These are phyloP conservation scores for Philotrypesis tridentata DNA, from an alignment of 1,140 invertebrate genomes.

Conservation along the genomic window DNA sequence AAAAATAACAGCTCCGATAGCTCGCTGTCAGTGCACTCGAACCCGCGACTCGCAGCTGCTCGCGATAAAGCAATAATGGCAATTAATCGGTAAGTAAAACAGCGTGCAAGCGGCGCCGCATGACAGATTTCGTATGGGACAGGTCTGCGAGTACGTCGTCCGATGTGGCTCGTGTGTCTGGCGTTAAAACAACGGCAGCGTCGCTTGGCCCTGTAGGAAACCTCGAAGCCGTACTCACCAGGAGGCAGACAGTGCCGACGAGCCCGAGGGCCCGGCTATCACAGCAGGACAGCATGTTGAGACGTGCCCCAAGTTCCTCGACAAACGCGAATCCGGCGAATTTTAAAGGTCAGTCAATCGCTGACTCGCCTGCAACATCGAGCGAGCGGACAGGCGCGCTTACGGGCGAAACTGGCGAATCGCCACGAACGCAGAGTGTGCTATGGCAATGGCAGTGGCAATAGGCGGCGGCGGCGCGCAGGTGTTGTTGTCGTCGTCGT, in stretches of 20 bases:
- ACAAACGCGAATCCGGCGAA: neutral
- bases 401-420: slow-evolving; percentile 21
- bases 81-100: neutral
- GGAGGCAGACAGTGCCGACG: slow-evolving; percentile 58
- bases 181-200: no score
- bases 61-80: neutral
- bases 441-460: slow-evolving; percentile 23
- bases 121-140: slow-evolving; percentile 8
- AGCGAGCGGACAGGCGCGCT: neutral
- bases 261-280: slow-evolving; percentile 61
- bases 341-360: neutral
- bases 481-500: neutral
- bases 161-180: no score
- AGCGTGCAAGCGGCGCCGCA: neutral
- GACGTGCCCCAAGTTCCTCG: slow-evolving; percentile 44
- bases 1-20: neutral
- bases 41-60: neutral
- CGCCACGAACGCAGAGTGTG: slow-evolving; percentile 50
- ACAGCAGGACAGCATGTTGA: slow-evolving; percentile 65
- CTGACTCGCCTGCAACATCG: slow-evolving; percentile 17
- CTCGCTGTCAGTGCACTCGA: neutral
- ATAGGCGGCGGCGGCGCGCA: neutral
- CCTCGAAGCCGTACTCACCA: slow-evolving; percentile 60
- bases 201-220: no score
- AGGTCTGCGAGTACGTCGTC: no score